Base-by-base conservation (phyloP, 2,113 vertebrate genomes). In the Zosterops borbonicus region DNA sequence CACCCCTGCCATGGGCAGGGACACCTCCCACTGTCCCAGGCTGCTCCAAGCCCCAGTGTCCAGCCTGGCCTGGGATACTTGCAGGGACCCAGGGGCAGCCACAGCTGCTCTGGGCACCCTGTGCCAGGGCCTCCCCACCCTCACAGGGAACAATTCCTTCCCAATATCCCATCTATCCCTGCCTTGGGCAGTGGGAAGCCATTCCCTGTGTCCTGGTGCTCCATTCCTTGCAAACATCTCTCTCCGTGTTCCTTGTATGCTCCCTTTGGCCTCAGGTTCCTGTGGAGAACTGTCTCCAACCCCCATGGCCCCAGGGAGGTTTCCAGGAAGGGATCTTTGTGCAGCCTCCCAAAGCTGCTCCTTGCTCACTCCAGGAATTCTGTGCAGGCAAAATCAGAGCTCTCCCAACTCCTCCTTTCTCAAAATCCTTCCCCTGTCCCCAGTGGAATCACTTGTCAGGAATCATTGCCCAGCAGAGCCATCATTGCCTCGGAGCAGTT, bases 301-400 rank as follows among this genome's bases (percentile, higher is more conserved):
- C 20, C 27, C 37, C 31, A 6, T 6, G 3, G 1, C 25, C 5
- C 7, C 37, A 1, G 7, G 14, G 3, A 56, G 11, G 2, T 31
- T 77, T 78, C 67, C 46, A 74, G 28, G 9, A 11, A 2, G 1
- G 23, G 16, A 12, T 37, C 29, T 79, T 28, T 16, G n/a, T 65
- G 49, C 37, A 79, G 63, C 37, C 27, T 75, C 65, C 44, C 18
- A 0, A 11, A 15, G 44, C 67, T 79, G 52, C 41, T 92, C 49
- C 71, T 91, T 8, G 24, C 28, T 27, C 23, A 4, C 4, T 8
- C 12, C 1, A 12, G 12, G 9, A 84, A 10, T 35, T 62, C 50
- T 20, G 5, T 4, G 5, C 33, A 59, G 70, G 35, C 53, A 60
- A 69, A n/a, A 55, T 33, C 35, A 28, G 56, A 73, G 58, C 29